phyloP scores from a whole-genome alignment of 2,113 vertebrate genomes.

The Ardeotis arabs region DNA sequence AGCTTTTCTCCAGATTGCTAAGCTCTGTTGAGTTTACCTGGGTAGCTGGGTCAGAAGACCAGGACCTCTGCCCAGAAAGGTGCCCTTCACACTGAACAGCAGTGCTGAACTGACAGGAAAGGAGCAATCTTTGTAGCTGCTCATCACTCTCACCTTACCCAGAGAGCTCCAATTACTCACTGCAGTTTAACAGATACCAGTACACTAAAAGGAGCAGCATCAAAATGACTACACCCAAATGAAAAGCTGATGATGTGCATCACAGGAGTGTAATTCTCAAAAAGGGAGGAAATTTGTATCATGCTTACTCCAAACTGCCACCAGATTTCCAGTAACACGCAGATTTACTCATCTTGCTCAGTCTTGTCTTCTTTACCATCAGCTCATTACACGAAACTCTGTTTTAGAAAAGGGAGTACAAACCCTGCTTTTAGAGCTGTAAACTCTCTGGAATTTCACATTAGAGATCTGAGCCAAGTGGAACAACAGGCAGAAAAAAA shows the following conservation, averaged over 20 bases:
- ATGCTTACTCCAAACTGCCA: fast-evolving
- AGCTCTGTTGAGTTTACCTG: not conserved
- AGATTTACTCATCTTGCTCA: not conserved
- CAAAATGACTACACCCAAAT: not conserved
- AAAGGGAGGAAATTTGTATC: fast-evolving
- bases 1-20: not conserved
- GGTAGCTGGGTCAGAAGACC: not conserved
- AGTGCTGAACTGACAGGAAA: not conserved
- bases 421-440: not conserved
- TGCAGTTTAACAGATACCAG: not conserved
- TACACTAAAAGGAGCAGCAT: not conserved
- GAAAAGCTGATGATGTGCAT: not conserved
- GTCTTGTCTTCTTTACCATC: not conserved
- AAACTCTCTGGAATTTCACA: not conserved
- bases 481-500: not conserved
- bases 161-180: slow-evolving; percentile 27
- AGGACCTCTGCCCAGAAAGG: not conserved
- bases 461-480: fast-evolving
- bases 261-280: not conserved
- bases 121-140: not conserved
- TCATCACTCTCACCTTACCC: not conserved
- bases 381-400: not conserved
- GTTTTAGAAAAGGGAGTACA: not conserved
- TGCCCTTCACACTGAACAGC: not conserved
- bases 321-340: fast-evolving